Base-by-base conservation (phyloP, 2,888 invertebrate genomes). In the Tineola bisselliella region DNA sequence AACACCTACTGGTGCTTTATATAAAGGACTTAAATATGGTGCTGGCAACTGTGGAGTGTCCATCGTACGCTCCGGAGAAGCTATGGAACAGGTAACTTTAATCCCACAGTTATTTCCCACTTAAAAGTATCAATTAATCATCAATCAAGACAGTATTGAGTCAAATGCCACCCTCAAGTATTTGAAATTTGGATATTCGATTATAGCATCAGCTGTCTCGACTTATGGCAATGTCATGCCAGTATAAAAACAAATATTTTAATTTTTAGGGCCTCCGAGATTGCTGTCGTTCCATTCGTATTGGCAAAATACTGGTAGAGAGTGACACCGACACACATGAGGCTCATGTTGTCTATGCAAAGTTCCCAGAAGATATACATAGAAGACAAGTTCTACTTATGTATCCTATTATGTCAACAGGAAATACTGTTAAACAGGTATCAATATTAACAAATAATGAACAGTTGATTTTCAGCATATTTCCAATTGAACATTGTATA, bases 321-420 rank as follows among this genome's bases (percentile, higher is more conserved):
- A 97, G 96, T 64, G 97, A 98, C 87, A 93, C 93, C 10, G 98
- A 98, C 70, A 98, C 98, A 0, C 97, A 98, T 70, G 97, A 96
- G 76, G 98, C 99, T 0, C 92, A 93, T 73, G 98, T 99, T 0
- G 97, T 99, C 1, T 99, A 99, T 77, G 96, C 99, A 5, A 94
- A 99, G 76, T 97, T 99, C 75, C 98, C 99, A 0, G 97, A 97
- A 65, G 99, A 99, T 76, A 97, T 99, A 65, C 90, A 94, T 0
- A 89, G 92, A 61, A 88, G 99, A 68, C 92, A 92, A 71, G 97
- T 99, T 44, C 88, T 99, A 54, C 89, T 99, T 2, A 97, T 99
- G 96, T 99, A 99, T 82, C 99, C 99, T 10, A 99, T 99, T 62
- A 97, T 99, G 96, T 97, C 97, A 64, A 97, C 98, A 0, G 99